Conservation (phyloP, 1,140 invertebrate species). For the Gonatopus flavifemur region DNA sequence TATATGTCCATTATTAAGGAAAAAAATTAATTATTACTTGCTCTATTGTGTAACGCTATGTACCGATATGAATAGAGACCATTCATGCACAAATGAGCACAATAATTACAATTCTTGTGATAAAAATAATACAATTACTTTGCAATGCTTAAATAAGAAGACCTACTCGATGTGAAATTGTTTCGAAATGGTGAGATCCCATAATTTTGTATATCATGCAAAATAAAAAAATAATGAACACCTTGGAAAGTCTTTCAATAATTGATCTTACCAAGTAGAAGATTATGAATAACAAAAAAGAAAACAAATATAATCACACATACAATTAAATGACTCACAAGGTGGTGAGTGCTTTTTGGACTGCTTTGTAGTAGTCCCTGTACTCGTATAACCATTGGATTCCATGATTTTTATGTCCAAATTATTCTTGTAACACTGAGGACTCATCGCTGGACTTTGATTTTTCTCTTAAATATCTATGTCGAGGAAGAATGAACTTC, state of each 20-base stretch:
- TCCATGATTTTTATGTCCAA: conserved; percentile 47
- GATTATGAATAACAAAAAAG: conserved; percentile 31
- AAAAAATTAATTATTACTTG: no score
- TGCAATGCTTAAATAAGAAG: no score
- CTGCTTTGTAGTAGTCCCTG: conserved; percentile 36
- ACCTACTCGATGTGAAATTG: no score
- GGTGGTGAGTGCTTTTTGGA: conserved; percentile 53
- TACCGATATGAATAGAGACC: no score
- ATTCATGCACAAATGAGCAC: no score
- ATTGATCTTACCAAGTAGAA: conserved; percentile 16
- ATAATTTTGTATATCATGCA: conserved; percentile 3
- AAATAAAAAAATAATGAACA: background rate
- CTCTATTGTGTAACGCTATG: no score
- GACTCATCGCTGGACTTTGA: conserved; percentile 45
- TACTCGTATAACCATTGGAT: conserved; percentile 46
- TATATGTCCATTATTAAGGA: no score
- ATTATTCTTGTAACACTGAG: conserved; percentile 52
- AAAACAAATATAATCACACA: conserved; percentile 55
- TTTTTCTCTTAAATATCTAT: conserved; percentile 3
- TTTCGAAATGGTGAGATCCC: no score
- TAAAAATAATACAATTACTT: no score
- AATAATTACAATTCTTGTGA: no score
- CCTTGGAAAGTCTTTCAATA: conserved; percentile 17
- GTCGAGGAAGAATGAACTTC: background rate
- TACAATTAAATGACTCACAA: conserved; percentile 58